phyloP scores from a whole-genome alignment of 2,888 invertebrate species.

The Eupithecia subumbrata region DNA sequence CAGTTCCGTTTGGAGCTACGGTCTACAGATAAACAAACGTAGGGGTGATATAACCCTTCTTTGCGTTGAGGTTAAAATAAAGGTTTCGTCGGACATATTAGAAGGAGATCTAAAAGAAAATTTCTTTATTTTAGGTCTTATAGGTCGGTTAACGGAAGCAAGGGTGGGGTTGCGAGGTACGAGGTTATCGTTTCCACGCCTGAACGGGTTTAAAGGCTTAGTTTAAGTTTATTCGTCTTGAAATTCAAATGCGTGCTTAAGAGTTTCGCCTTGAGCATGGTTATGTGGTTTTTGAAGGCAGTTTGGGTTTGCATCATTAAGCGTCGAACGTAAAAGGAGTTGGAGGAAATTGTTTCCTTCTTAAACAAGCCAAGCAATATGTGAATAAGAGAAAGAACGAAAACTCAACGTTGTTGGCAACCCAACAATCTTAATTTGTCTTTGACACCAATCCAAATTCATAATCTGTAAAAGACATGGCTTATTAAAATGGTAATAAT shows the following conservation, averaged over 20 bases:
- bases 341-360: background rate
- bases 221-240: conserved; percentile 20
- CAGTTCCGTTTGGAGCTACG: background rate
- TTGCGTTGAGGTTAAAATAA: background rate
- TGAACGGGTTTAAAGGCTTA: conserved; percentile 15
- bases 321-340: background rate
- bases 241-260: conserved; percentile 15
- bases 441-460: background rate
- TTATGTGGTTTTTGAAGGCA: conserved; percentile 9
- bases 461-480: background rate
- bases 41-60: background rate
- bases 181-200: conserved; percentile 18
- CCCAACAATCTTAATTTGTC: background rate
- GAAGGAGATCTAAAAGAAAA: background rate
- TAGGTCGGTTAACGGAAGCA: background rate
- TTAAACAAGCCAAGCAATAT: background rate
- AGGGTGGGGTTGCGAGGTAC: background rate
- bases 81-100: background rate
- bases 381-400: background rate
- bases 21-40: background rate
- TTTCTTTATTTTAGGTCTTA: background rate
- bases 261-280: conserved; percentile 3
- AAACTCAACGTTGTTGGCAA: background rate
- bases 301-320: conserved; percentile 4
- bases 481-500: background rate